Evolutionary conservation across 2,888 invertebrate genomes (phyloP).

Genomic region (Drosophila eohydei): DNA sequence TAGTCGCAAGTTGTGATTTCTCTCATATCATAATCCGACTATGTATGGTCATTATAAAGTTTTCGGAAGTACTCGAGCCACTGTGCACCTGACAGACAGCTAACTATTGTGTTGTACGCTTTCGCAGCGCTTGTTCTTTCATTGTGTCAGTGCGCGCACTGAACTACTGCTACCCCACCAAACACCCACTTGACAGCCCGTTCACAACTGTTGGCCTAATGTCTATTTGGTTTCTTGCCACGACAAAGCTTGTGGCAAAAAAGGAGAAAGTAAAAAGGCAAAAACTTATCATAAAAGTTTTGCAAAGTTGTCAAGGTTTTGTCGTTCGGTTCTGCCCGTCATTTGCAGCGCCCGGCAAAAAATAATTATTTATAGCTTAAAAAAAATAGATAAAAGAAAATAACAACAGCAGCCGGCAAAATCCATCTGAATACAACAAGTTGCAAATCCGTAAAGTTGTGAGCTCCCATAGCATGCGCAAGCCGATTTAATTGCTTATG

Average conservation of each 20-base stretch:
- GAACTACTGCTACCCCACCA: background rate
- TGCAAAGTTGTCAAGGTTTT: conserved; percentile 75
- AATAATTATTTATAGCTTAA: conserved; percentile 55
- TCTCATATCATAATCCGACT: background rate
- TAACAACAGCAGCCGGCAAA: conserved; percentile 14
- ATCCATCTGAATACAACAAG: conserved; percentile 18
- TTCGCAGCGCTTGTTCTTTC: conserved; percentile 49
- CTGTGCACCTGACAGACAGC: conserved; percentile 61
- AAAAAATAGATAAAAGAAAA: conserved; percentile 7
- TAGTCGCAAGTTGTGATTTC: background rate
- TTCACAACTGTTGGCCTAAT: conserved; percentile 56
- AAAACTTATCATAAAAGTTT: conserved; percentile 72
- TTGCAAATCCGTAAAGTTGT: conserved; percentile 1
- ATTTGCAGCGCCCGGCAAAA: conserved; percentile 43
- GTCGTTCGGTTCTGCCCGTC: conserved; percentile 47
- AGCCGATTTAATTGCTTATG: conserved; percentile 37
- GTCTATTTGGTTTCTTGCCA: conserved; percentile 74
- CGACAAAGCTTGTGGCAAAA: conserved; percentile 56
- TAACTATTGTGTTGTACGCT: conserved; percentile 63
- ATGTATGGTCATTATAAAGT: conserved; percentile 7
- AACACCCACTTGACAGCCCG: background rate
- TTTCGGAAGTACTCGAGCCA: conserved; percentile 39
- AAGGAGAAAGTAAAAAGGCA: conserved; percentile 2
- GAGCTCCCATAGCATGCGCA: conserved; percentile 42
- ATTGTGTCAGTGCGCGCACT: conserved; percentile 1